Evolutionary conservation across 2,797 vertebrate genomes (phyloP).

Genomic region (Anableps anableps): DNA sequence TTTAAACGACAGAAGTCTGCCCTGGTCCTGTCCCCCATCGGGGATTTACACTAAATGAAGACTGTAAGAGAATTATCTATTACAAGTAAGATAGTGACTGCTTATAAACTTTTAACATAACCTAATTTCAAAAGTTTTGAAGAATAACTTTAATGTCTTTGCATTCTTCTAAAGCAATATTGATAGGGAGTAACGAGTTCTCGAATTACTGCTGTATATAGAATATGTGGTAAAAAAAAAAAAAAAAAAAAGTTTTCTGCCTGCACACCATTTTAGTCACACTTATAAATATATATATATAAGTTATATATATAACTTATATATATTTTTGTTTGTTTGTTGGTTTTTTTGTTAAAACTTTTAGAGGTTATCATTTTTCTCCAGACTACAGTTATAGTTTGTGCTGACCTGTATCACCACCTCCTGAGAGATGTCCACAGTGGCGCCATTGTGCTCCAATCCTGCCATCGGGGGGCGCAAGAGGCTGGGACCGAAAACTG

Average conservation of each 20-base stretch:
- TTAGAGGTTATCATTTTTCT: neutral
- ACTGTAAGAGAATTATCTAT: neutral
- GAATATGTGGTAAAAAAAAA: neutral
- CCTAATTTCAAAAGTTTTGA: neutral
- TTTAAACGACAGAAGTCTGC: neutral
- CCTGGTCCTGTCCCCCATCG: neutral
- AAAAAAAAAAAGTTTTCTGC: neutral
- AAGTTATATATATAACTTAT: neutral
- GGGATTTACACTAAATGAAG: neutral
- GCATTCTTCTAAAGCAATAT: neutral
- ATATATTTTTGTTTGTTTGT: neutral
- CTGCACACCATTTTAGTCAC: neutral
- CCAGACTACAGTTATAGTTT: neutral
- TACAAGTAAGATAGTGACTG: neutral
- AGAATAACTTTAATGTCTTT: neutral
- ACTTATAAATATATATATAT: neutral
- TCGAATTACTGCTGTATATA: neutral
- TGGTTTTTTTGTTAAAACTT: neutral
- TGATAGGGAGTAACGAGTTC: neutral
- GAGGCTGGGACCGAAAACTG: conserved; percentile 83
- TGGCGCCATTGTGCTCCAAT: conserved; percentile 28
- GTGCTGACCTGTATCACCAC: conserved; percentile 79
- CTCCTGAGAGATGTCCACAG: conserved; percentile 80
- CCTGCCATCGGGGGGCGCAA: conserved; percentile 74
- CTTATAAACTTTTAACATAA: neutral